Evolutionary conservation across 2,113 vertebrate species (phyloP).

Genomic region (Oreochromis aureus): DNA sequence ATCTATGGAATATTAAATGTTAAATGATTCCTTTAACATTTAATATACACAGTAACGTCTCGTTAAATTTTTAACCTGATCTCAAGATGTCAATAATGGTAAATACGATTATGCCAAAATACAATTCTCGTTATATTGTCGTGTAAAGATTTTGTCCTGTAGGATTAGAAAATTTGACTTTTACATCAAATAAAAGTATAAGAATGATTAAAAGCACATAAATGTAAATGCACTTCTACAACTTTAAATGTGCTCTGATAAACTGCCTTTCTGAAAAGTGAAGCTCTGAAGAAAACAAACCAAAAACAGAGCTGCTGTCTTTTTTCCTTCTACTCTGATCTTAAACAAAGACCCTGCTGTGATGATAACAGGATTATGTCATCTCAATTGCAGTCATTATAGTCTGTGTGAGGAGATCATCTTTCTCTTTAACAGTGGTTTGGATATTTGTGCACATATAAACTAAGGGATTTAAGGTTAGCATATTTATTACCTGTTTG

Average conservation of each 20-base stretch:
- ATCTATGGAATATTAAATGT: background rate
- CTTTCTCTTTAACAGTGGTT: background rate
- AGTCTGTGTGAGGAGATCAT: background rate
- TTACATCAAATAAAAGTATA: background rate
- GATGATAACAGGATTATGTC: constrained; percentile 12
- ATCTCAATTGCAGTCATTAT: background rate
- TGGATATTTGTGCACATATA: background rate
- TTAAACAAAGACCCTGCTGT: background rate
- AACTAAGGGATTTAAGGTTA: background rate
- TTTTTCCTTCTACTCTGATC: background rate
- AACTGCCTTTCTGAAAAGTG: background rate
- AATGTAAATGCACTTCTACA: background rate
- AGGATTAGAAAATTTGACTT: background rate
- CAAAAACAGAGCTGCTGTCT: background rate
- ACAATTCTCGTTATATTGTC: background rate
- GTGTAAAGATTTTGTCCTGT: background rate
- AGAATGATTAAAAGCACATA: background rate
- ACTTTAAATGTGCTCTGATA: background rate
- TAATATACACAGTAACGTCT: background rate
- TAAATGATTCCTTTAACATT: background rate
- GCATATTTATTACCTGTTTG: background rate
- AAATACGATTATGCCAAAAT: background rate
- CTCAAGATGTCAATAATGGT: background rate
- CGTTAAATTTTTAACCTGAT: background rate
- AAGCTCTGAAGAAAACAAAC: background rate